These are phyloP conservation scores for Sandelia bainsii DNA, from an alignment of 2,797 vertebrate genomes.

Conservation along the genomic window DNA sequence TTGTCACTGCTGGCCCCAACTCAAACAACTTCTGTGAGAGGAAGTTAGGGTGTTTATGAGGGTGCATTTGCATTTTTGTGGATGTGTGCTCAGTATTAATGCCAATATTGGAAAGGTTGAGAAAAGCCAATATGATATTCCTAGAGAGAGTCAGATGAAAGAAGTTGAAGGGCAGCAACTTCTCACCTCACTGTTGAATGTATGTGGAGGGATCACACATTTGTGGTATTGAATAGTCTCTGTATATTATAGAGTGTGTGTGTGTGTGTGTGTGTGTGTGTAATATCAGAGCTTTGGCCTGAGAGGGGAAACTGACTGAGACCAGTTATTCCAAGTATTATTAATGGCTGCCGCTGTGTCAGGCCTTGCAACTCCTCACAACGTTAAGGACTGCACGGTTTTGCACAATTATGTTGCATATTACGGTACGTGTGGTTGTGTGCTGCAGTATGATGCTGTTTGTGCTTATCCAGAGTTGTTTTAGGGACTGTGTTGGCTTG, in stretches of 20 bases:
- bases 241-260: slow-evolving; percentile 54
- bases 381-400: slow-evolving; percentile 1
- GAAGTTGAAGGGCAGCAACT: slow-evolving; percentile 25
- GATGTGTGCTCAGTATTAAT: slow-evolving; percentile 6
- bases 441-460: slow-evolving; percentile 14
- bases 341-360: slow-evolving; percentile 53
- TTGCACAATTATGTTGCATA: slow-evolving; percentile 6
- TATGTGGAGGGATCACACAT: slow-evolving; percentile 42
- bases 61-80: slow-evolving; percentile 42
- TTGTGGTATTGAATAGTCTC: slow-evolving; percentile 60
- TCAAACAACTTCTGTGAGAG: slow-evolving; percentile 52
- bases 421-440: slow-evolving; percentile 33
- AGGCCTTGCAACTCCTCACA: slow-evolving; percentile 34
- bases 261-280: slow-evolving; percentile 33
- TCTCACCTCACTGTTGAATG: slow-evolving; percentile 63
- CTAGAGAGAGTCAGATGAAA: slow-evolving; percentile 38
- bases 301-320: slow-evolving; percentile 31
- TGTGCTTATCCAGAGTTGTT: slow-evolving; percentile 17
- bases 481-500: slow-evolving; percentile 17
- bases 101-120: slow-evolving; percentile 14
- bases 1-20: slow-evolving; percentile 39
- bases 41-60: slow-evolving; percentile 26
- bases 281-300: slow-evolving; percentile 40
- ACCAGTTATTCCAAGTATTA: slow-evolving; percentile 57
- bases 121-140: slow-evolving; percentile 34